Evolutionary conservation across 2,888 invertebrate species (phyloP).

Genomic region (Cataglyphis livida): DNA sequence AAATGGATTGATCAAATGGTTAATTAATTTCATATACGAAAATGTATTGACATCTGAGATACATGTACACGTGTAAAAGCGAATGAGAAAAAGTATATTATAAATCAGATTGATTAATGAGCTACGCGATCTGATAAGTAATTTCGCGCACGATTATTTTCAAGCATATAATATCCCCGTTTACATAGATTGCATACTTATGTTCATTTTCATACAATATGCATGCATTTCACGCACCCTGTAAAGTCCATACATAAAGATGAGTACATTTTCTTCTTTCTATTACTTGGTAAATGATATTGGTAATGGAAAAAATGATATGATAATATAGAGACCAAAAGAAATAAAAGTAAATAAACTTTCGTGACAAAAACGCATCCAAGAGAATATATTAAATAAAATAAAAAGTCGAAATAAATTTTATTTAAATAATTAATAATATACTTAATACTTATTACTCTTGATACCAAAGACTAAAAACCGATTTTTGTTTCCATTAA

Average conservation of each 20-base stretch:
- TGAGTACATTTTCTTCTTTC: constrained; percentile 8
- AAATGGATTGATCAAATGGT: not conserved
- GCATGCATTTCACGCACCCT: not conserved
- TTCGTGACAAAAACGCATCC: not conserved
- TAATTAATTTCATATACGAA: constrained; percentile 11
- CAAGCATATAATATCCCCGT: constrained; percentile 45
- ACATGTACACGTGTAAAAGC: not conserved
- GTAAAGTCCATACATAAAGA: constrained; percentile 38
- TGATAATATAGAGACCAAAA: not conserved
- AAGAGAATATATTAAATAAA: not conserved
- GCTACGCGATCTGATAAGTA: constrained; percentile 26
- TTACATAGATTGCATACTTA: constrained; percentile 17
- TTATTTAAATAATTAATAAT: not conserved
- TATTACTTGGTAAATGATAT: not conserved
- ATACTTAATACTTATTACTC: not conserved
- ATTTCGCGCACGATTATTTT: constrained; percentile 42
- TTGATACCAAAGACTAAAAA: not conserved
- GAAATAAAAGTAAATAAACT: constrained; percentile 1
- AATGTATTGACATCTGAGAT: not conserved
- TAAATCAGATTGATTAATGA: constrained; percentile 43
- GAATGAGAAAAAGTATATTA: constrained; percentile 19
- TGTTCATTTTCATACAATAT: constrained; percentile 9
- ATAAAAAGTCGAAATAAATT: not conserved
- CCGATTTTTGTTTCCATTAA: not conserved
- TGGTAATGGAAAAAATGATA: constrained; percentile 7